phyloP scores from a whole-genome alignment of 2,113 vertebrate genomes.

The Lepus timidus region DNA sequence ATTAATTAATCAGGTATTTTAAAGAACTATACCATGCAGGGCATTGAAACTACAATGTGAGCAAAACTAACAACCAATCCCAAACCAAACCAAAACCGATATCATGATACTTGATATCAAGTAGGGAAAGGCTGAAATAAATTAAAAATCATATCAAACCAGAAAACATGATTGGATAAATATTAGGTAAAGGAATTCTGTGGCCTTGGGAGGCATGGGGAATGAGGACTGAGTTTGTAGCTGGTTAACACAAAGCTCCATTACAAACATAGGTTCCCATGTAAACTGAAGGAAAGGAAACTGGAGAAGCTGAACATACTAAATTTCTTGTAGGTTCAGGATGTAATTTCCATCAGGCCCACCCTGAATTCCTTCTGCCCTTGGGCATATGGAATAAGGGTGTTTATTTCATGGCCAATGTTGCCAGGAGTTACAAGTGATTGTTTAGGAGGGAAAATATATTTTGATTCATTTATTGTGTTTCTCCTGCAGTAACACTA shows the following conservation, averaged over 20 bases:
- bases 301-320: not conserved
- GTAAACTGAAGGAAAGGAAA: conserved; percentile 54
- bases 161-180: not conserved
- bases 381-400: not conserved
- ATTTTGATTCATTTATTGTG: not conserved
- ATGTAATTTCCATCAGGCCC: conserved; percentile 56
- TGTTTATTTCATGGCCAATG: conserved; percentile 8
- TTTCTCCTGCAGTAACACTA: not conserved
- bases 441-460: conserved; percentile 13
- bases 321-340: not conserved
- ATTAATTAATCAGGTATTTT: not conserved
- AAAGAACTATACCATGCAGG: not conserved
- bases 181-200: conserved; percentile 48
- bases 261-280: conserved; percentile 73
- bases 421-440: conserved; percentile 37
- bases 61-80: not conserved
- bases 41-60: not conserved
- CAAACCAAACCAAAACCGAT: not conserved
- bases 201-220: not conserved
- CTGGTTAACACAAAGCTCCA: conserved; percentile 60
- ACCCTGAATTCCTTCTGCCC: conserved; percentile 42
- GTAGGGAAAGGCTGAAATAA: conserved; percentile 44
- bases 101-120: conserved; percentile 10
- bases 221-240: not conserved
- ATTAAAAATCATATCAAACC: conserved; percentile 48